A percentile compares a stretch with the other conserved stretches of the same genome.
Conservation (phyloP, 37 sponge, comb jelly and placozoan species). For the Aphrocallistes beatrix region DNA sequence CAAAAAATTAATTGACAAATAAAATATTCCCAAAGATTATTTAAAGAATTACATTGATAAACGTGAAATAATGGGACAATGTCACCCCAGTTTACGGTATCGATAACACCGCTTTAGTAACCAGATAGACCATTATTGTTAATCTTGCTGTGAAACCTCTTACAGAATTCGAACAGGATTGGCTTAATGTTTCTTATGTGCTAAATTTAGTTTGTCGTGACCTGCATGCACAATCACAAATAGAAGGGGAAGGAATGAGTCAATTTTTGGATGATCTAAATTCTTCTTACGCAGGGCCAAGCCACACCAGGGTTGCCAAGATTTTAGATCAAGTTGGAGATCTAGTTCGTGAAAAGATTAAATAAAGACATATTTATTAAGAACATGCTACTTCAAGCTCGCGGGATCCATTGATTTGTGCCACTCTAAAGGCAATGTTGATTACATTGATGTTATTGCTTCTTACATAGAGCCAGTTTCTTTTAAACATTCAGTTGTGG, state of each 20-base stretch:
- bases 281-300: background rate
- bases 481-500: background rate
- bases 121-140: no score
- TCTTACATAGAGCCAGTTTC: slow-evolving; percentile 7
- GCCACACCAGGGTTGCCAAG: background rate
- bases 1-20: background rate
- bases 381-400: background rate
- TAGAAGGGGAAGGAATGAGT: slow-evolving; percentile 1
- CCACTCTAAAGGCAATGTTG: background rate
- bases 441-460: background rate
- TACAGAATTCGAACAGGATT: background rate
- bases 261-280: background rate
- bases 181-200: background rate
- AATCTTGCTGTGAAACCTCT: background rate
- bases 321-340: background rate
- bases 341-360: background rate
- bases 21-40: background rate
- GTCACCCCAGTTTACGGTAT: background rate
- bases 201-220: background rate
- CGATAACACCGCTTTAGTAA: no score
- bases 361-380: background rate
- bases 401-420: slow-evolving; percentile 16
- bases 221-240: slow-evolving; percentile 6
- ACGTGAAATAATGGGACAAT: background rate
- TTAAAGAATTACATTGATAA: background rate